Evolutionary conservation across 2,113 vertebrate genomes (phyloP).

Genomic region (Phainopepla nitens): DNA sequence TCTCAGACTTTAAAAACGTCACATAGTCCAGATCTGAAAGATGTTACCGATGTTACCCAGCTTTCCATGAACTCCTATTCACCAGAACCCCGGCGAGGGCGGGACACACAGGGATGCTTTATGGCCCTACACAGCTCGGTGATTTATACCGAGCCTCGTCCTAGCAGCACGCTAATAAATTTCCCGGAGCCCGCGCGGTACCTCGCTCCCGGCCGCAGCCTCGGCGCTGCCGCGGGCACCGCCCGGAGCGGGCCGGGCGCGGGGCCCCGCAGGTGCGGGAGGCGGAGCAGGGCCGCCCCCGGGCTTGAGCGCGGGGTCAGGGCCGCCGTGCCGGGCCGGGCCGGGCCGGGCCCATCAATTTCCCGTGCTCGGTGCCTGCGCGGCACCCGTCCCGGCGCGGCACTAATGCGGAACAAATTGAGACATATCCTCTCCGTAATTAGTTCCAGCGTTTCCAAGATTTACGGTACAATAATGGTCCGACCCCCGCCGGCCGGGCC

Average conservation of each 20-base stretch:
- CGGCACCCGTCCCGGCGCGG: constrained; percentile 62
- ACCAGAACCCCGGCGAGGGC: background rate
- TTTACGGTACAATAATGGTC: constrained; percentile 77
- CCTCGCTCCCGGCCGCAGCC: background rate
- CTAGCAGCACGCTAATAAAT: constrained; percentile 65
- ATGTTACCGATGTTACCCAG: constrained; percentile 13
- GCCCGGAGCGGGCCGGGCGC: background rate
- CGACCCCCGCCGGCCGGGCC: background rate
- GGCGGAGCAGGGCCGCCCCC: background rate
- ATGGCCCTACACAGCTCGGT: constrained; percentile 42
- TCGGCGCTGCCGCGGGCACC: background rate
- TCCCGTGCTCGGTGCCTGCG: constrained; percentile 73
- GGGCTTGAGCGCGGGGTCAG: constrained; percentile 84
- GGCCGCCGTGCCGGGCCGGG: constrained; percentile 72
- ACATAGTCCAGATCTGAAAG: background rate
- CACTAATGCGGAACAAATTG: constrained; percentile 87
- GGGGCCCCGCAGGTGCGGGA: constrained; percentile 65
- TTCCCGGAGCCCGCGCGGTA: constrained; percentile 28
- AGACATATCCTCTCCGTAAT: constrained; percentile 86
- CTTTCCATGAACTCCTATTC: constrained; percentile 51
- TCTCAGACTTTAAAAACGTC: constrained; percentile 30
- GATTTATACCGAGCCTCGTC: constrained; percentile 63
- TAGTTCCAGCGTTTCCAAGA: constrained; percentile 82
- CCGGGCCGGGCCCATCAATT: constrained; percentile 75
- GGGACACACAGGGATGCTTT: constrained; percentile 46